phyloP scores from a whole-genome alignment of 2,797 vertebrate species.

The Helarctos malayanus region DNA sequence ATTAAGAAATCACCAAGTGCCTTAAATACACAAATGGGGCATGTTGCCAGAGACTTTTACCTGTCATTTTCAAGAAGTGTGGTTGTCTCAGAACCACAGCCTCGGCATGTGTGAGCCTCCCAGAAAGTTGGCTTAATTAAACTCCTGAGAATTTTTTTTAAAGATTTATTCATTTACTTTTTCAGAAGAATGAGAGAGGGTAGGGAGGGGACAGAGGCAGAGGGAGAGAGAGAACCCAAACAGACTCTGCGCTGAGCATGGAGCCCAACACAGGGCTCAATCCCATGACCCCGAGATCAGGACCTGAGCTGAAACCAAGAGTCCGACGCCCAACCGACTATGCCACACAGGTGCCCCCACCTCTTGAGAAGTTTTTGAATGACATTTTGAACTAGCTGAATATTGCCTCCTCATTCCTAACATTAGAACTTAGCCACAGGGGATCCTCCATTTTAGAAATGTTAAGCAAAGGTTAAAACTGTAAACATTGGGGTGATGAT shows the following conservation, averaged over 20 bases:
- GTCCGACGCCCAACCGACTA: no score
- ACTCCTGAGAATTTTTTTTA: background rate
- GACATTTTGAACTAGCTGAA: background rate
- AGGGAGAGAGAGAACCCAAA: no score
- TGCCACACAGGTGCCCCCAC: no score
- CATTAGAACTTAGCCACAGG: background rate
- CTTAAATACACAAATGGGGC: accelerated
- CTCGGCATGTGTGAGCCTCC: background rate
- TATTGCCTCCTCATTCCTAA: background rate
- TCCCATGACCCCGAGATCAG: no score
- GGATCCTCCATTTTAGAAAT: slow-evolving; percentile 9
- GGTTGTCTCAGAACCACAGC: background rate
- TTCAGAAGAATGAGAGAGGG: no score
- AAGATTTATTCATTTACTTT: no score
- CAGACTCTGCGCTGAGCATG: no score
- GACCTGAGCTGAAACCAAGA: no score
- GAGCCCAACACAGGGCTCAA: no score
- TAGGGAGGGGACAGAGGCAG: no score
- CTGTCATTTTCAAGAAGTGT: background rate
- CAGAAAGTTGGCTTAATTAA: background rate
- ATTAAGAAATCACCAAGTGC: accelerated
- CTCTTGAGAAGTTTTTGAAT: background rate
- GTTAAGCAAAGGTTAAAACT: background rate
- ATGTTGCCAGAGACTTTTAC: background rate
- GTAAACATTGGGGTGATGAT: background rate